Evolutionary conservation across 2,888 invertebrate genomes (phyloP).

Genomic region (Choreutis nemorana): DNA sequence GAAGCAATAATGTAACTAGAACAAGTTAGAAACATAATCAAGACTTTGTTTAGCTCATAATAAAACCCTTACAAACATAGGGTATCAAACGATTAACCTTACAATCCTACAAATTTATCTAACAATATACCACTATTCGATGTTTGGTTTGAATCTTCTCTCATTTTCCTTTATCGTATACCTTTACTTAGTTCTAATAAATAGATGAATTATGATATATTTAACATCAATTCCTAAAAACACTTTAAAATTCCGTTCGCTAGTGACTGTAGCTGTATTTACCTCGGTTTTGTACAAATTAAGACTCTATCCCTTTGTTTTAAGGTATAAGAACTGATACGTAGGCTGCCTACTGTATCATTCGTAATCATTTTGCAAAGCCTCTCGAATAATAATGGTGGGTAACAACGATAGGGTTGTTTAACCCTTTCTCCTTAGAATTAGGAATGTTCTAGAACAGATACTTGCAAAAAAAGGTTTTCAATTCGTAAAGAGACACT

Average conservation of each 20-base stretch:
- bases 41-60: background rate
- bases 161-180: too few relatives aligned
- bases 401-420: constrained; percentile 23
- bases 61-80: too few relatives aligned
- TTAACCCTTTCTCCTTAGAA: constrained; percentile 20
- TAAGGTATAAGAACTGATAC: background rate
- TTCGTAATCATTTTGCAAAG: constrained; percentile 2
- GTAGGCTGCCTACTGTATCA: background rate
- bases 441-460: constrained; percentile 1
- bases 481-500: background rate
- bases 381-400: constrained; percentile 7
- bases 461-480: too few relatives aligned
- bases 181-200: background rate
- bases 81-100: too few relatives aligned
- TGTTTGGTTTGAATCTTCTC: background rate
- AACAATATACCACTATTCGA: background rate
- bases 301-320: background rate
- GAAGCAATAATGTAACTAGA: too few relatives aligned
- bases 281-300: constrained; percentile 3
- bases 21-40: background rate
- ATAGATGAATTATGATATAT: too few relatives aligned
- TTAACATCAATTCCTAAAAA: too few relatives aligned
- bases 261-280: constrained; percentile 1
- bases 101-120: background rate
- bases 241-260: too few relatives aligned